A percentile compares a stretch with the other conserved stretches of the same genome.
These are phyloP conservation scores for Drosophila serrata DNA, from an alignment of 1,140 invertebrate species.

Conservation along the genomic window DNA sequence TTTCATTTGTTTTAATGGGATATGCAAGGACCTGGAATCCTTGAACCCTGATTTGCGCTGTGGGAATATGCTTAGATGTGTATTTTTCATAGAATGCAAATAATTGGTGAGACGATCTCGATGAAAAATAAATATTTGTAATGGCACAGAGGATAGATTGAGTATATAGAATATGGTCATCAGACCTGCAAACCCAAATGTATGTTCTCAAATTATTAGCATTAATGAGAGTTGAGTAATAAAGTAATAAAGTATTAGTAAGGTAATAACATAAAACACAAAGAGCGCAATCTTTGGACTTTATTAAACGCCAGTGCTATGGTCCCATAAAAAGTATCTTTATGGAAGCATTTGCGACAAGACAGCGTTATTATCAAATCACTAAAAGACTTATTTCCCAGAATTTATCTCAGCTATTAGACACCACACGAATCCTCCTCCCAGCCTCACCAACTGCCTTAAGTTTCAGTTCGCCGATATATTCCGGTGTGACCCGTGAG, in stretches of 20 bases:
- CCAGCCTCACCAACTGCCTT: neutral
- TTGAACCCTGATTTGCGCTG: slow-evolving; percentile 10
- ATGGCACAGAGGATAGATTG: too few relatives aligned
- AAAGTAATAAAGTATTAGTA: slow-evolving; percentile 11
- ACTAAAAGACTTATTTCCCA: slow-evolving; percentile 8
- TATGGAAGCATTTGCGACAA: slow-evolving; percentile 5
- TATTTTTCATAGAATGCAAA: slow-evolving; percentile 9
- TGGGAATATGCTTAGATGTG: slow-evolving; percentile 2
- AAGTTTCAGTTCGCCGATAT: slow-evolving; percentile 12
- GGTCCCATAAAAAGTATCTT: slow-evolving; percentile 13
- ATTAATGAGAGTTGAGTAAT: neutral
- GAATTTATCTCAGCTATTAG: neutral
- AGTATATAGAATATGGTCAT: neutral
- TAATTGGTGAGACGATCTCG: slow-evolving; percentile 3
- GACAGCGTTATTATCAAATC: slow-evolving; percentile 2
- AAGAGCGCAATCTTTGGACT: neutral
- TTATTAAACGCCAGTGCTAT: slow-evolving; percentile 3
- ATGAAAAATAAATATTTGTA: slow-evolving; percentile 14
- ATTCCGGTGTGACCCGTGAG: slow-evolving; percentile 7
- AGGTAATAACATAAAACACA: slow-evolving; percentile 6
- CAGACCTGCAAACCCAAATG: neutral
- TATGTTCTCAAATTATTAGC: neutral
- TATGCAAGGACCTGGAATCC: slow-evolving; percentile 4
- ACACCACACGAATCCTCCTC: neutral
- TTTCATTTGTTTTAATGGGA: slow-evolving; percentile 78